Base-by-base conservation (phyloP, 2,888 invertebrate species). In the Eupithecia tripunctaria region DNA sequence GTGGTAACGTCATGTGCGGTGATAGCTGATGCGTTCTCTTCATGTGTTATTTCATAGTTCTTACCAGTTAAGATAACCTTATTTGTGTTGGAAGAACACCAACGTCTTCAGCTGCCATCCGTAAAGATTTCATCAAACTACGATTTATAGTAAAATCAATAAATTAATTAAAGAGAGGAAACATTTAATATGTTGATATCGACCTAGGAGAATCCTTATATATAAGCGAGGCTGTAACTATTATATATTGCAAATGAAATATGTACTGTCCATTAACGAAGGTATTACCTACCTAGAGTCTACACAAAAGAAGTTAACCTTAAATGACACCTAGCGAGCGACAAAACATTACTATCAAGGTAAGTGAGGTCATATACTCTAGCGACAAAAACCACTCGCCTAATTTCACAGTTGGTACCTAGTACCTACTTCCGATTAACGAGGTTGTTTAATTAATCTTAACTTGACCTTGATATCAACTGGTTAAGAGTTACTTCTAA, bases 391-490 rank as follows among this genome's bases (percentile, higher is more conserved):
- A 60, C 29, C 18, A 7, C 27, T 15, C 18, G 60, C 60, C 29
- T 2, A 60, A 60, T 29, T 29, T 1, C 29, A 29, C 12, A 56
- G 56, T 56, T 25, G 56, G 56, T 56, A 56, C 56, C 27, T 27
- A 27, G 15, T 8, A 64, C 18, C 6, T 60, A 71, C 70, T 71
- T 68, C 70, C 70, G 64, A 71, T 65, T 47, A 65, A 68, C 68
- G 47, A 70, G 70, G 67, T 68, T 59, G 59, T 60, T 36, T 74
- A 59, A 67, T 64, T 59, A 64, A 56, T 73, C 5, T 47, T 63
- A 59, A 14, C 59, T 62, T 68, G 64, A 68, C 67, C 68, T 73
- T 73, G 32, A 10, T 60, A 29, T 29, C 29, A 60, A 36, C 21
- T 43, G 14, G 38, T 43, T 51, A 27, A 25, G 38, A 25, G 21